A percentile compares a stretch with the other conserved stretches of the same genome.
Evolutionary conservation across 2,113 vertebrate species (phyloP).

Genomic region (Ptilonorhynchus violaceus): DNA sequence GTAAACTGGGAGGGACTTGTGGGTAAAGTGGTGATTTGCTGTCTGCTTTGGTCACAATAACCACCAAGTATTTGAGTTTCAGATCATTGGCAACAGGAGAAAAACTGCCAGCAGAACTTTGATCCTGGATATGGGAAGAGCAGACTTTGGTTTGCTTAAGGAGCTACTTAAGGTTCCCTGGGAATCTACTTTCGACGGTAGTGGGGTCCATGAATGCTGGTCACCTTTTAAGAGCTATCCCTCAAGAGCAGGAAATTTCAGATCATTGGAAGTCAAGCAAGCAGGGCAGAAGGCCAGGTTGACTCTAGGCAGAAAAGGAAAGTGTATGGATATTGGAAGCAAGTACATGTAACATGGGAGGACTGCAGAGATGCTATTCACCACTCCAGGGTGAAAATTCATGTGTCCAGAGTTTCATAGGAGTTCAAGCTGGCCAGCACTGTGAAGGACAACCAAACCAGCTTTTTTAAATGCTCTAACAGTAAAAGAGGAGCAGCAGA

Average conservation of each 20-base stretch:
- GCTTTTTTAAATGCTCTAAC: neutral
- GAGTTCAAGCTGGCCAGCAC: neutral
- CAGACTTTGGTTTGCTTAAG: neutral
- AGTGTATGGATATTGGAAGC: neutral
- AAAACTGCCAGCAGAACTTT: neutral
- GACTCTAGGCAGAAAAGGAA: neutral
- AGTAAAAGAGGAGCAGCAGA: neutral
- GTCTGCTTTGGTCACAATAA: neutral
- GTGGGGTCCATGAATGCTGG: neutral
- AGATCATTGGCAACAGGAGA: neutral
- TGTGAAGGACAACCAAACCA: neutral
- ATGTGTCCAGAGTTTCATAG: neutral
- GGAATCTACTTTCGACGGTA: neutral
- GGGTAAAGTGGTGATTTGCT: neutral
- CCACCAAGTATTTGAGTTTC: neutral
- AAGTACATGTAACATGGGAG: neutral
- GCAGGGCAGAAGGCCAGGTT: neutral
- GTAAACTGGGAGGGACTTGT: neutral
- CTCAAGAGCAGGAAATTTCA: neutral
- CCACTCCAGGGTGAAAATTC: neutral
- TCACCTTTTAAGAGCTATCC: neutral
- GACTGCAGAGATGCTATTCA: neutral
- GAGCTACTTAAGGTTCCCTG: neutral
- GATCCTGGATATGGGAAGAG: neutral
- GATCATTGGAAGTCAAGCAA: neutral